Percentiles rank a stretch among this genome's conserved stretches.
phyloP scores from a whole-genome alignment of 2,797 vertebrate species.

The Linurgus olivaceus region DNA sequence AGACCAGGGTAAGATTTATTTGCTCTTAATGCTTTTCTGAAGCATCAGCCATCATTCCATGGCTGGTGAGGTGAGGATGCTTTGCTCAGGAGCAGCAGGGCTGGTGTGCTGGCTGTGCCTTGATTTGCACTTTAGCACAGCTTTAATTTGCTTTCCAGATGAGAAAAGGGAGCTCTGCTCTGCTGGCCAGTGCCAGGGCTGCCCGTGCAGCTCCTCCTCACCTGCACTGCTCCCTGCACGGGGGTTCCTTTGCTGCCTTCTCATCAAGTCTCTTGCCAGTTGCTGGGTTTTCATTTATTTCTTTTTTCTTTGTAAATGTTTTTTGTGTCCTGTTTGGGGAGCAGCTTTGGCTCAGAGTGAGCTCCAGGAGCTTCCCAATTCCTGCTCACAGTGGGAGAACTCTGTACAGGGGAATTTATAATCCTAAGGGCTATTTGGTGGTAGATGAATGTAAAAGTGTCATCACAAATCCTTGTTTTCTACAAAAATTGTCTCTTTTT shows the following conservation, averaged over 20 bases:
- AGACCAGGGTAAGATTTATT: not conserved
- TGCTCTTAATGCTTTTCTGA: not conserved
- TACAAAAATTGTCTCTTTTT: not conserved
- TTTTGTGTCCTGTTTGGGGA: not conserved
- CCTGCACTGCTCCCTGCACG: not conserved
- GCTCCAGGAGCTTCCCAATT: not conserved
- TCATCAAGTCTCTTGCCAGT: not conserved
- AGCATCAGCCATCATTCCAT: not conserved
- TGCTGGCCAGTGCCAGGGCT: not conserved
- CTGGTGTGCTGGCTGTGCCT: not conserved
- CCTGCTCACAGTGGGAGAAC: rapidly evolving
- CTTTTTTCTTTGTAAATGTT: not conserved
- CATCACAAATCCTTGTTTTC: not conserved
- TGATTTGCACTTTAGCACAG: not conserved
- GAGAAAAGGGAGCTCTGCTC: not conserved
- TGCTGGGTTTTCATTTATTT: not conserved
- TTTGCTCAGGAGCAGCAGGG: not conserved
- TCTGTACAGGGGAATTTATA: not conserved
- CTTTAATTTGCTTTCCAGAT: not conserved
- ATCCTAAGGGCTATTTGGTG: not conserved
- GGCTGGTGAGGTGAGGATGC: not conserved
- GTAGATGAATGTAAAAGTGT: not conserved
- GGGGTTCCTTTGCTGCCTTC: not conserved
- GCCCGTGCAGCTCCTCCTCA: not conserved
- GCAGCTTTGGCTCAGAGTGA: not conserved